Evolutionary conservation across 2,888 invertebrate species (phyloP).

Genomic region (Dione juno): DNA sequence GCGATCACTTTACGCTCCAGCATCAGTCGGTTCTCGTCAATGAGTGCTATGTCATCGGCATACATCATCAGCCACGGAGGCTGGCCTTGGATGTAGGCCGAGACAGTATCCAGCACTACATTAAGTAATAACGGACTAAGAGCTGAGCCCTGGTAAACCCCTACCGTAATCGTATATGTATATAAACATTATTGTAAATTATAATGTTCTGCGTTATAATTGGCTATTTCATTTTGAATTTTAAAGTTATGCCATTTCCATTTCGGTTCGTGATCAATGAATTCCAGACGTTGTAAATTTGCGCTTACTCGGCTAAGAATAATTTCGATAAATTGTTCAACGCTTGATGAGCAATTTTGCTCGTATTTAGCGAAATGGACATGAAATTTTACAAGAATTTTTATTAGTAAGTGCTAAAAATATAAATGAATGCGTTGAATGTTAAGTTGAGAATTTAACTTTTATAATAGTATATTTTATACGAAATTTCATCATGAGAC

Average conservation of each 20-base stretch:
- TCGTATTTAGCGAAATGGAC: conserved; percentile 26
- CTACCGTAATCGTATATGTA: no score
- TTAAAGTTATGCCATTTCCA: conserved; percentile 6
- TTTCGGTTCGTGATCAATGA: conserved; percentile 38
- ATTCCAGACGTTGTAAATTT: conserved; percentile 52
- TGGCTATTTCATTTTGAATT: conserved; percentile 24
- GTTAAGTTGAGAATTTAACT: background rate
- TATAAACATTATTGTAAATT: no score
- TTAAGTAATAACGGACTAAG: no score
- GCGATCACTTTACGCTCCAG: no score
- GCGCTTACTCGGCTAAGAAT: conserved; percentile 44
- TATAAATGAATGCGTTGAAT: background rate
- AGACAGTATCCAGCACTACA: no score
- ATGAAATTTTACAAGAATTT: conserved; percentile 13
- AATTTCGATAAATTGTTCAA: conserved; percentile 39
- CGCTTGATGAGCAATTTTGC: conserved; percentile 31
- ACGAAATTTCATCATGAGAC: no score
- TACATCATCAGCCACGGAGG: no score
- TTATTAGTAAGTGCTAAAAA: background rate
- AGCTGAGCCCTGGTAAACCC: no score
- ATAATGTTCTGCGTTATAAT: background rate
- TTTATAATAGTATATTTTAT: no score
- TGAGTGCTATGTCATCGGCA: no score
- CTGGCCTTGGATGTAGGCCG: no score
- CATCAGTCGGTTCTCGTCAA: no score